Percentiles rank a stretch among this genome's conserved stretches.
Evolutionary conservation across 1,140 invertebrate species (phyloP).

Genomic region (Trichonephila clavata): DNA sequence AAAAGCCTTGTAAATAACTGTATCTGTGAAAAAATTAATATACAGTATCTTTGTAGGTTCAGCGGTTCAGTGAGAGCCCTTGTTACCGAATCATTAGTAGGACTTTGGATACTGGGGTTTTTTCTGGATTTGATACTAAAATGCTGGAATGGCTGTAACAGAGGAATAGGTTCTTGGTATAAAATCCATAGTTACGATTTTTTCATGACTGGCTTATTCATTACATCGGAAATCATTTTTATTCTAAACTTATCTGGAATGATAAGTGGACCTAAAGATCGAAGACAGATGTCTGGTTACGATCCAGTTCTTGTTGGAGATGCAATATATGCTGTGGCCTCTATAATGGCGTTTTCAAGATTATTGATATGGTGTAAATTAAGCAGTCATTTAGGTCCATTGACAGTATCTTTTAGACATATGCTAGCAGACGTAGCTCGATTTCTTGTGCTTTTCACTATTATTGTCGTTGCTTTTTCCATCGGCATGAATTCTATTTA

Average conservation of each 20-base stretch:
- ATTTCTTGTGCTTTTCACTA: conserved; percentile 72
- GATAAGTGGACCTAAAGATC: conserved; percentile 35
- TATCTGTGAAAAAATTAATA: background rate
- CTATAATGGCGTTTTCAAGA: conserved; percentile 78
- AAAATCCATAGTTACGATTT: conserved; percentile 57
- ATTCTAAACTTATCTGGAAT: conserved; percentile 25
- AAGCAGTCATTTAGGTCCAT: conserved; percentile 84
- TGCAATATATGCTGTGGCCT: conserved; percentile 75
- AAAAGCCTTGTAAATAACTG: no score
- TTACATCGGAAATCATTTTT: conserved; percentile 53
- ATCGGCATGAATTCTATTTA: conserved; percentile 77
- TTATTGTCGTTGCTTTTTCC: conserved; percentile 75
- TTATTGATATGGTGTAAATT: conserved; percentile 84
- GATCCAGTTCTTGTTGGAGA: conserved; percentile 76
- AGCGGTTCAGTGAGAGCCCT: conserved; percentile 32
- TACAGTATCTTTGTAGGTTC: conserved; percentile 15
- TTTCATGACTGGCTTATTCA: conserved; percentile 36
- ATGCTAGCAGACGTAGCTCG: conserved; percentile 76
- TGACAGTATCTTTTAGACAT: conserved; percentile 79
- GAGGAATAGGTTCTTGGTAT: conserved; percentile 42
- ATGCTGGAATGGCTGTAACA: conserved; percentile 48
- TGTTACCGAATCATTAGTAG: conserved; percentile 39
- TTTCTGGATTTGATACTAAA: conserved; percentile 46
- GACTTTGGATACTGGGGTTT: conserved; percentile 63
- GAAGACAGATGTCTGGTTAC: conserved; percentile 70